Percentiles rank a stretch among this genome's conserved stretches.
These are phyloP conservation scores for Amblyjoppa proteus DNA, from an alignment of 2,888 invertebrate genomes.

Conservation along the genomic window DNA sequence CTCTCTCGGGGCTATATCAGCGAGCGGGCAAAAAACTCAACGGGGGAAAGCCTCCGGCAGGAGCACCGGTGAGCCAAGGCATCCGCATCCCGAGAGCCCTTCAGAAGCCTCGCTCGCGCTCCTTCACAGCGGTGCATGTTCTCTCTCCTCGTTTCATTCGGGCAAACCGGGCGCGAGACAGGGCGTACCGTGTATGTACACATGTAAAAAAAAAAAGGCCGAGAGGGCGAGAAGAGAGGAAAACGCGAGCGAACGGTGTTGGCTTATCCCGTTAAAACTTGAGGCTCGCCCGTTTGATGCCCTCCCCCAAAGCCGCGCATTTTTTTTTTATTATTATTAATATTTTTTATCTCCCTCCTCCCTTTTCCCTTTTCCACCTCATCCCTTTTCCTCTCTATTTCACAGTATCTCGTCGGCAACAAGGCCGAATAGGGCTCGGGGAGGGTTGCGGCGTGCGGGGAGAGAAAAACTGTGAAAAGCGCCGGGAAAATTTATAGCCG, in stretches of 20 bases:
- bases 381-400: slow-evolving; percentile 56
- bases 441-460: slow-evolving; percentile 30
- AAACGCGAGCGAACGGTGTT: slow-evolving; percentile 60
- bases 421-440: background rate
- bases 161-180: slow-evolving; percentile 15
- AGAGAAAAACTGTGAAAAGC: slow-evolving; percentile 71
- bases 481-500: slow-evolving; percentile 72
- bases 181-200: background rate
- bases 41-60: slow-evolving; percentile 12
- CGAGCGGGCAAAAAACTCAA: slow-evolving; percentile 38
- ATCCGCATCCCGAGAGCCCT: slow-evolving; percentile 32
- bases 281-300: slow-evolving; percentile 65
- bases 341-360: slow-evolving; percentile 36
- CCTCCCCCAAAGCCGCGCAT: slow-evolving; percentile 12
- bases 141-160: slow-evolving; percentile 56
- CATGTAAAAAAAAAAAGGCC: slow-evolving; percentile 40
- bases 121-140: slow-evolving; percentile 34
- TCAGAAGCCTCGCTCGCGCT: slow-evolving; percentile 45
- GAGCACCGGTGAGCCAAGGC: background rate
- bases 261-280: slow-evolving; percentile 72
- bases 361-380: slow-evolving; percentile 34
- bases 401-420: slow-evolving; percentile 59
- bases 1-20: slow-evolving; percentile 9
- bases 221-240: slow-evolving; percentile 30
- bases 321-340: slow-evolving; percentile 13